Evolutionary conservation across 2,113 vertebrate genomes (phyloP).

Genomic region (Cynopterus brachyotis): DNA sequence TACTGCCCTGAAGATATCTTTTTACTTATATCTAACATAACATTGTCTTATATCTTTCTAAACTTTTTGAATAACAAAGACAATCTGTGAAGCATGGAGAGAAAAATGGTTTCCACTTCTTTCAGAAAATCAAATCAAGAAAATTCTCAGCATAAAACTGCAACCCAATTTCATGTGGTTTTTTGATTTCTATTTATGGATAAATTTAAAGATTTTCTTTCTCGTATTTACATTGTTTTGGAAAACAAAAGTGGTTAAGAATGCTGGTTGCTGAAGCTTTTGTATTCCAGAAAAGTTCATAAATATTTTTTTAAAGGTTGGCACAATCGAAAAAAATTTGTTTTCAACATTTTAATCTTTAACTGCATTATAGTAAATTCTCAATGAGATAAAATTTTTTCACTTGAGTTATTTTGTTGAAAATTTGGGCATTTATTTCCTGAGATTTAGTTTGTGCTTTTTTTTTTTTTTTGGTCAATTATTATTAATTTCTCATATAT

Average conservation of each 20-base stretch:
- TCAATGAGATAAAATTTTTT: neutral
- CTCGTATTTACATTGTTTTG: neutral
- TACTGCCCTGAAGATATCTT: slow-evolving; percentile 1
- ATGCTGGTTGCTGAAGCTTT: neutral
- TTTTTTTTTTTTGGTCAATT: neutral
- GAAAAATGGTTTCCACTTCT: neutral
- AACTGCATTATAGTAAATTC: neutral
- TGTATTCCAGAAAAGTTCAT: neutral
- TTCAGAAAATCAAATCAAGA: neutral
- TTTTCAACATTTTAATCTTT: slow-evolving; percentile 17
- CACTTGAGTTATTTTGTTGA: neutral
- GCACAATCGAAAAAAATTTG: neutral
- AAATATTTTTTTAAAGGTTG: neutral
- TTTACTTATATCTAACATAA: neutral
- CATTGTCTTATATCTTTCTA: neutral
- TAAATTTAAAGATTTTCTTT: neutral
- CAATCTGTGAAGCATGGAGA: neutral
- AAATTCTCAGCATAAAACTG: neutral
- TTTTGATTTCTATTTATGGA: neutral
- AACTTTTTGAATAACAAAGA: neutral
- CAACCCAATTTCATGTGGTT: neutral
- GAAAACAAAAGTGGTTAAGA: neutral
- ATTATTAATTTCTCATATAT: neutral
- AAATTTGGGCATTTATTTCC: neutral
- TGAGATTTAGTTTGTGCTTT: neutral